phyloP scores from a whole-genome alignment of 1,140 invertebrate species.

The Halyomorpha halys region DNA sequence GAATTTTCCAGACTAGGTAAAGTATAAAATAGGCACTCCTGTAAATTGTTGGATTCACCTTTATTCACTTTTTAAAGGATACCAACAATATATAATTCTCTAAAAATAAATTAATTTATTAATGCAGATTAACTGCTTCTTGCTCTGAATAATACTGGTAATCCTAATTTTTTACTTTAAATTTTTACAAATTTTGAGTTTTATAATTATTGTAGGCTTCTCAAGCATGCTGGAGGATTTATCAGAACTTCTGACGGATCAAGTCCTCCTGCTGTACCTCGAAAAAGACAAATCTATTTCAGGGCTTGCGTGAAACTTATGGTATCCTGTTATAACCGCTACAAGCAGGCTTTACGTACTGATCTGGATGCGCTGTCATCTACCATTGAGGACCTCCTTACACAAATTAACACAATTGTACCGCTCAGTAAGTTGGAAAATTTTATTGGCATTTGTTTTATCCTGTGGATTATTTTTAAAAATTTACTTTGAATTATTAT shows the following conservation, averaged over 20 bases:
- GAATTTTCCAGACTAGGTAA: no score
- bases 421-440: neutral
- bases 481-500: no score
- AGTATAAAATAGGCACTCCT: no score
- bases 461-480: neutral
- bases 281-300: slow-evolving; percentile 49
- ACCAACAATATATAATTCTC: no score
- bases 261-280: slow-evolving; percentile 40
- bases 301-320: slow-evolving; percentile 48
- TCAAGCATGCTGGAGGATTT: slow-evolving; percentile 51
- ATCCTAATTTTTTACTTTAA: no score
- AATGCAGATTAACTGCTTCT: no score
- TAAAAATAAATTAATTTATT: no score
- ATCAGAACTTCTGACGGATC: slow-evolving; percentile 36
- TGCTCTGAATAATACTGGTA: no score
- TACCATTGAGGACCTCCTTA: slow-evolving; percentile 35
- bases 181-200: no score
- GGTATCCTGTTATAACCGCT: slow-evolving; percentile 44
- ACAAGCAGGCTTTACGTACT: slow-evolving; percentile 42
- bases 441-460: neutral
- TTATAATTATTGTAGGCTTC: slow-evolving; percentile 38
- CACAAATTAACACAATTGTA: slow-evolving; percentile 22
- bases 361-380: slow-evolving; percentile 43
- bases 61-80: no score
- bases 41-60: no score